phyloP scores from a whole-genome alignment of 1,140 invertebrate species.

The Pogonomyrmex barbatus region DNA sequence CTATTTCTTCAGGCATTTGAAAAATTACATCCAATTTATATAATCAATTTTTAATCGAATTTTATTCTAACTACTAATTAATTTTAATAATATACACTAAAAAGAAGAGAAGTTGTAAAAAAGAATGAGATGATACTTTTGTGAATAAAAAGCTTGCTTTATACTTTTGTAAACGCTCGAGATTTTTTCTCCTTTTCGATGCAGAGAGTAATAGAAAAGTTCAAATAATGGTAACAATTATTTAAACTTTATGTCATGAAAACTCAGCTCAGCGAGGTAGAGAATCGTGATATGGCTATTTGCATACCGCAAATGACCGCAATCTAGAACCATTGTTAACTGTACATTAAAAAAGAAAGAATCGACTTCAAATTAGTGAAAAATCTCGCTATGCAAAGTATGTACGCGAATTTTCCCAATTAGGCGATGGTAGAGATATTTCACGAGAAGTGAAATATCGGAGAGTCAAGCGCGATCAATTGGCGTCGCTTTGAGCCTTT shows the following conservation, averaged over 20 bases:
- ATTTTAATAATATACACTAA: background rate
- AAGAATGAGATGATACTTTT: background rate
- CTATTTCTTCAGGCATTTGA: background rate
- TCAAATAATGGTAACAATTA: slow-evolving; percentile 27
- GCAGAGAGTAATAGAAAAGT: background rate
- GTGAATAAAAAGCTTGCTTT: background rate
- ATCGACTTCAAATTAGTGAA: background rate
- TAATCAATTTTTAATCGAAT: background rate
- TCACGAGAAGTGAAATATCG: background rate
- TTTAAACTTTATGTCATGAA: slow-evolving; percentile 10
- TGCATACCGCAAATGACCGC: background rate
- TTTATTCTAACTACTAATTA: background rate
- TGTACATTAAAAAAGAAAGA: background rate
- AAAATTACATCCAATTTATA: background rate
- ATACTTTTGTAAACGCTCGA: background rate
- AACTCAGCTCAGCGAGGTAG: background rate
- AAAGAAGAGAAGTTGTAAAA: background rate
- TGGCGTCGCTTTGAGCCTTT: slow-evolving; percentile 17
- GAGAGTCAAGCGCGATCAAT: slow-evolving; percentile 12
- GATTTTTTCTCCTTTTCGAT: background rate
- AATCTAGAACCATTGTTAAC: background rate
- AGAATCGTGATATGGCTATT: background rate
- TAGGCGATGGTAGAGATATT: background rate
- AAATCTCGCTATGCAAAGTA: background rate
- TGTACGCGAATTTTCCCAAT: background rate